Conservation (phyloP, 2,113 vertebrate genomes). For the Embiotoca jacksoni region DNA sequence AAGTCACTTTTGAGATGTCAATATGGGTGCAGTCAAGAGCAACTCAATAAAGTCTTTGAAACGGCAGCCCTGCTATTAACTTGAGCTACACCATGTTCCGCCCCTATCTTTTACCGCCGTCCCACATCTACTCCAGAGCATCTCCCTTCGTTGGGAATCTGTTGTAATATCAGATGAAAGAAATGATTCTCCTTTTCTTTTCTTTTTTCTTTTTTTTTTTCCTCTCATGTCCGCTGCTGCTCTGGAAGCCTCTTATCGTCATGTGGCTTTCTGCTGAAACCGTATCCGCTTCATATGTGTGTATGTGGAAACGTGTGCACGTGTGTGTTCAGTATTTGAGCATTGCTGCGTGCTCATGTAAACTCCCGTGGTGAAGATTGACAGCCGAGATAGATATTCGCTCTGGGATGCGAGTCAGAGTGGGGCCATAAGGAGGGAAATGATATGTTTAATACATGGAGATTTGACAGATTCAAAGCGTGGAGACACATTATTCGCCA, state of each 20-base stretch:
- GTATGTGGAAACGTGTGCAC: slow-evolving; percentile 1
- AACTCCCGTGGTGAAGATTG: slow-evolving; percentile 65
- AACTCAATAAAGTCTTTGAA: slow-evolving; percentile 48
- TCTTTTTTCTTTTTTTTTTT: not conserved
- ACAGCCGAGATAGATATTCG: slow-evolving; percentile 67
- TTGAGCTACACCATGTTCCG: slow-evolving; percentile 56
- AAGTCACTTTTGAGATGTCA: slow-evolving; percentile 41
- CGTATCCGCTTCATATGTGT: slow-evolving; percentile 42
- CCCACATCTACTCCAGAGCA: slow-evolving; percentile 34
- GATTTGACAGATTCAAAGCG: slow-evolving; percentile 60
- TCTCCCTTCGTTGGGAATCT: slow-evolving; percentile 37
- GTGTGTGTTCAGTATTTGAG: slow-evolving; percentile 20
- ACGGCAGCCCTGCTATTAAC: slow-evolving; percentile 48
- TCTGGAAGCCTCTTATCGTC: slow-evolving; percentile 60
- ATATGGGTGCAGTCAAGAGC: slow-evolving; percentile 17
- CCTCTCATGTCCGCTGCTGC: slow-evolving; percentile 32
- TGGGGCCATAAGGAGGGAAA: slow-evolving; percentile 56
- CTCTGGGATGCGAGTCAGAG: slow-evolving; percentile 32
- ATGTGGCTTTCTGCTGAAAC: slow-evolving; percentile 48
- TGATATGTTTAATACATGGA: slow-evolving; percentile 69
- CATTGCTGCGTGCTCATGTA: slow-evolving; percentile 31
- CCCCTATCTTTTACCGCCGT: slow-evolving; percentile 38
- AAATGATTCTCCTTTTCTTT: slow-evolving; percentile 3
- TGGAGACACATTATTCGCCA: slow-evolving; percentile 46
- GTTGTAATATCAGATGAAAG: slow-evolving; percentile 67